Evolutionary conservation across 2,797 vertebrate genomes (phyloP).

Genomic region (Arrhamphus sclerolepis): DNA sequence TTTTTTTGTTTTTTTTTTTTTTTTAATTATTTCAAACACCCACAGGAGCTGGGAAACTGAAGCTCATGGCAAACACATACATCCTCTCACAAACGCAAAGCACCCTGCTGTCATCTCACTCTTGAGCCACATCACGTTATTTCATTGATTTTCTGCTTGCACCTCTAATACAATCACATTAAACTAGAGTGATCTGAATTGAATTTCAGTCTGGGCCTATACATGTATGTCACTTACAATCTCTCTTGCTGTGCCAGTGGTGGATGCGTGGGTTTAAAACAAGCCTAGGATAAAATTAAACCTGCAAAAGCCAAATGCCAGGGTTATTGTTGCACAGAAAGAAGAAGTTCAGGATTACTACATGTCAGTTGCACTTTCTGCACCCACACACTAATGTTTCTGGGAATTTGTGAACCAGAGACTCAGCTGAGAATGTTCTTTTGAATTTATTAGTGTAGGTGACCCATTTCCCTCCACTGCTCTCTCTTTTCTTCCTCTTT

Average conservation of each 20-base stretch:
- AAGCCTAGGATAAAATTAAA: conserved; percentile 2
- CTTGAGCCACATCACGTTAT: conserved; percentile 36
- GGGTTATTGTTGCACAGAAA: not conserved
- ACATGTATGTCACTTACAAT: conserved; percentile 51
- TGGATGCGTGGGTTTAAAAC: conserved; percentile 12
- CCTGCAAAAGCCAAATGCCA: not conserved
- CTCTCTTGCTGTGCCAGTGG: conserved; percentile 22
- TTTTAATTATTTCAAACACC: conserved; percentile 31
- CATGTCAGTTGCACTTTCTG: conserved; percentile 17
- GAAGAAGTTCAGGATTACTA: not conserved
- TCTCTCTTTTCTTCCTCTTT: conserved; percentile 25
- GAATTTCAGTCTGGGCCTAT: conserved; percentile 53
- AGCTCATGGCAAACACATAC: conserved; percentile 3
- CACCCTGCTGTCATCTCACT: conserved; percentile 32
- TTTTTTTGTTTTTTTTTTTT: not conserved
- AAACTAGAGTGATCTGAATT: conserved; percentile 64
- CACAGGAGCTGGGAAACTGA: not conserved
- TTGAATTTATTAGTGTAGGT: conserved; percentile 54
- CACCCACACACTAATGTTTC: conserved; percentile 15
- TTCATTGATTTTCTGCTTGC: conserved; percentile 68
- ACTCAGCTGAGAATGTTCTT: conserved; percentile 44
- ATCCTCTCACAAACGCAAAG: conserved; percentile 7
- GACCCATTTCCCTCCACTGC: conserved; percentile 75
- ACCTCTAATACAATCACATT: conserved; percentile 70
- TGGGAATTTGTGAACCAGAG: conserved; percentile 17